phyloP scores from a whole-genome alignment of 2,888 invertebrate genomes.

The Pheosia gnoma region DNA sequence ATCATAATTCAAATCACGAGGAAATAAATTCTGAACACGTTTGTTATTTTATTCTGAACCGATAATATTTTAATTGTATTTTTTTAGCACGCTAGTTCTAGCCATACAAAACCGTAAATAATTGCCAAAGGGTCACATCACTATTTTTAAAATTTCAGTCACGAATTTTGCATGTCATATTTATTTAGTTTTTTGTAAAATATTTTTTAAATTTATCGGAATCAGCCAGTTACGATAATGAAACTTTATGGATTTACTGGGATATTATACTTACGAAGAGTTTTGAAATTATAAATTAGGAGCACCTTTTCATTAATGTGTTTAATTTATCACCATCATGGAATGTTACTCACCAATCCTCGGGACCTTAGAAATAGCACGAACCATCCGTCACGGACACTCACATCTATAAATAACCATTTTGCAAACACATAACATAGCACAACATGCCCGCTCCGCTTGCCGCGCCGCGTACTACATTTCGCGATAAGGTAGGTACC shows the following conservation, averaged over 20 bases:
- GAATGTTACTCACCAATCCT: constrained; percentile 49
- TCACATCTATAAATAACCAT: constrained; percentile 75
- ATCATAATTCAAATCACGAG: constrained; percentile 44
- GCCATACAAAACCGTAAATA: neutral
- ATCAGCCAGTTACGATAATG: constrained; percentile 23
- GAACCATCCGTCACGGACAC: constrained; percentile 74
- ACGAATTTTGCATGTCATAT: constrained; percentile 14
- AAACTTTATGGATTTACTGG: constrained; percentile 5
- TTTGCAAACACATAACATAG: constrained; percentile 71
- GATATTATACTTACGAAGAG: neutral
- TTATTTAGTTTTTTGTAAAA: constrained; percentile 15
- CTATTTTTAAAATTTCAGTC: constrained; percentile 53
- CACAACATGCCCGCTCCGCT: constrained; percentile 64
- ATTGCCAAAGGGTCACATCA: constrained; percentile 39
- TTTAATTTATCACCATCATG: constrained; percentile 20
- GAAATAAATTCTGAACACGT: constrained; percentile 7
- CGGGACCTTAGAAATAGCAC: constrained; percentile 68
- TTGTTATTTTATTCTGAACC: constrained; percentile 3
- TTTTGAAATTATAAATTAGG: constrained; percentile 6
- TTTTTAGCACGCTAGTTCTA: neutral
- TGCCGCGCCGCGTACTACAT: constrained; percentile 73
- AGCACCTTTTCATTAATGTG: constrained; percentile 28
- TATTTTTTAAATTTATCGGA: constrained; percentile 14
- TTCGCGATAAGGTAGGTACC: constrained; percentile 77
- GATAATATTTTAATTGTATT: neutral